Conservation (phyloP, 2,888 invertebrate species). For the Aleiodes testaceus region DNA sequence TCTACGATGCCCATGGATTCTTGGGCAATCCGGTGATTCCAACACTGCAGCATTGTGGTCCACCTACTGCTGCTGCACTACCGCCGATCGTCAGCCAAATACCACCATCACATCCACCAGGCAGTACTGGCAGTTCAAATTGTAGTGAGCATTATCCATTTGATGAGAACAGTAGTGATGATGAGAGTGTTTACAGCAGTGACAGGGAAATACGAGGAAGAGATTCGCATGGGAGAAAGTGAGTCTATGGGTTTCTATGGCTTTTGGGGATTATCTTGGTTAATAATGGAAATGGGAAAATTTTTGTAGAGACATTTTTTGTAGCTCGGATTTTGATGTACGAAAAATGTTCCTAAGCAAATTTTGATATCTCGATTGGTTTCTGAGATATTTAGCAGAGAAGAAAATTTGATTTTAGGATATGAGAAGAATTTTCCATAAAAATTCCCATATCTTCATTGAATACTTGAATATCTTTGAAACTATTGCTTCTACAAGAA, state of each 20-base stretch:
- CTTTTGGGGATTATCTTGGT: constrained; percentile 24
- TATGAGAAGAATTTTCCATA: too few relatives aligned
- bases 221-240: constrained; percentile 86
- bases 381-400: background rate
- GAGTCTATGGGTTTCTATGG: constrained; percentile 59
- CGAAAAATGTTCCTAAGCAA: background rate
- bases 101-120: constrained; percentile 62
- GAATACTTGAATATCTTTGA: too few relatives aligned
- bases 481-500: too few relatives aligned
- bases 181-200: constrained; percentile 84
- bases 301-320: background rate
- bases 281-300: constrained; percentile 14
- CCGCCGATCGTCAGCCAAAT: constrained; percentile 69
- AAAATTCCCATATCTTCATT: too few relatives aligned
- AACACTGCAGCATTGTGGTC: constrained; percentile 64
- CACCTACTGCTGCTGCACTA: constrained; percentile 60
- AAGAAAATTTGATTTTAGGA: background rate
- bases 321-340: background rate
- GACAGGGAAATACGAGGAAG: constrained; percentile 88
- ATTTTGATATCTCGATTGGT: background rate
- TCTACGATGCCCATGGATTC: constrained; percentile 75
- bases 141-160: constrained; percentile 83
- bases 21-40: constrained; percentile 71
- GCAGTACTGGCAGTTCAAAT: constrained; percentile 78
- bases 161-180: constrained; percentile 78